A percentile compares a stretch with the other conserved stretches of the same genome.
phyloP scores from a whole-genome alignment of 2,888 invertebrate species.

The Lepidochitona cinerea region DNA sequence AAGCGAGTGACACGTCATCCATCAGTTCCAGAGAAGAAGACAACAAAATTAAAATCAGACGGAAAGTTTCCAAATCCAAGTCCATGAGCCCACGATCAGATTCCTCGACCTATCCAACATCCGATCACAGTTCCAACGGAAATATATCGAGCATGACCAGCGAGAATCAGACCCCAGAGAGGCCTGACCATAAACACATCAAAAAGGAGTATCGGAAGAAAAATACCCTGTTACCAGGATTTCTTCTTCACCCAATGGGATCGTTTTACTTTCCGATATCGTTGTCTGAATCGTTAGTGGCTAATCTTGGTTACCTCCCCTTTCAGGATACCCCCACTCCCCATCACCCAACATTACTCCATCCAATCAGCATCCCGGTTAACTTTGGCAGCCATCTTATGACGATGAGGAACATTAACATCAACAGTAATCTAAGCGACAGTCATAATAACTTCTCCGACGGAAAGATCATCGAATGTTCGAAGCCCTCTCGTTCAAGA shows the following conservation, averaged over 20 bases:
- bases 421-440: not conserved
- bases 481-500: too few species aligned
- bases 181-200: conserved; percentile 20
- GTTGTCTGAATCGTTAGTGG: conserved; percentile 42
- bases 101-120: conserved; percentile 36
- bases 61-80: conserved; percentile 26
- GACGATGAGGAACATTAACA: not conserved
- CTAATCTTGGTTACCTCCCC: conserved; percentile 70
- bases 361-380: conserved; percentile 66
- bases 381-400: conserved; percentile 42
- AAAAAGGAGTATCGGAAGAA: not conserved
- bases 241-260: conserved; percentile 90
- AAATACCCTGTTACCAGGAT: conserved; percentile 79
- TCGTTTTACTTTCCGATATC: conserved; percentile 87
- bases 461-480: not conserved
- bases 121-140: conserved; percentile 36
- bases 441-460: not conserved
- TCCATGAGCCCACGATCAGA: conserved; percentile 28
- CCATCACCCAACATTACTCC: conserved; percentile 45
- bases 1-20: conserved; percentile 33
- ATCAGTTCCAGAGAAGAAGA: conserved; percentile 35
- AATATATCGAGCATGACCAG: conserved; percentile 20
- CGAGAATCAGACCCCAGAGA: not conserved
- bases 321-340: conserved; percentile 10
- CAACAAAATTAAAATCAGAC: conserved; percentile 31